Base-by-base conservation (phyloP, 2,113 vertebrate species). In the Dicerorhinus sumatrensis region DNA sequence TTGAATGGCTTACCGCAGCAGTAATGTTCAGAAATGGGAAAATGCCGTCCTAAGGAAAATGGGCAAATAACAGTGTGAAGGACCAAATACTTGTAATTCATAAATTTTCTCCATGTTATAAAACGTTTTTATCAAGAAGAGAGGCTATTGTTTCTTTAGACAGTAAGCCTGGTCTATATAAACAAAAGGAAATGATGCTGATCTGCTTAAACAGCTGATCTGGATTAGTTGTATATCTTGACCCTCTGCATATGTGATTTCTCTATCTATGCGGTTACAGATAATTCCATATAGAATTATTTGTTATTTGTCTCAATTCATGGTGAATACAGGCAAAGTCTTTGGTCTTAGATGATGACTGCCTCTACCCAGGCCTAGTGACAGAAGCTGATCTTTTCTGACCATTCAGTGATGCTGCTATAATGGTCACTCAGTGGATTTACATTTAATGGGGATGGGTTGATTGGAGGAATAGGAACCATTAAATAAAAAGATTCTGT, bases 21-120 rank as follows among this genome's bases (percentile, higher is more conserved):
- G 54, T 90, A 60, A 84, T 91, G 86, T 97, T 98, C 79, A 89
- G 54, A 95, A 58, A 90, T 84, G 93, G 93, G 25, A 27, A 96
- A 98, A 93, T 95, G 83, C 16, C 76, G n/a, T 67, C 84, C 17
- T 94, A 91, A 96, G 39, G 62, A 93, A 98, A 97, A 94, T 23
- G 73, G 72, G 86, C 25, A 96, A 97, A 96, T 94, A 77, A 81
- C 12, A n/a, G 31, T 94, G 88, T 96, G 91, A 96, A 98, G 76
- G 48, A 91, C 36, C 17, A 92, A 67, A 70, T 88, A 67, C 63
- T 88, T 94, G 58, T 73, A 90, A 94, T 80, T 97, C 3, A 69
- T 88, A 91, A 80, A 85, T 82, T 82, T 96, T 88, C 33, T 82
- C 54, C 91, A 36, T 27, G 76, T 81, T 87, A 42, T 90, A 88